These are phyloP conservation scores for Argentina silus DNA, from an alignment of 2,797 vertebrate genomes.

Conservation along the genomic window DNA sequence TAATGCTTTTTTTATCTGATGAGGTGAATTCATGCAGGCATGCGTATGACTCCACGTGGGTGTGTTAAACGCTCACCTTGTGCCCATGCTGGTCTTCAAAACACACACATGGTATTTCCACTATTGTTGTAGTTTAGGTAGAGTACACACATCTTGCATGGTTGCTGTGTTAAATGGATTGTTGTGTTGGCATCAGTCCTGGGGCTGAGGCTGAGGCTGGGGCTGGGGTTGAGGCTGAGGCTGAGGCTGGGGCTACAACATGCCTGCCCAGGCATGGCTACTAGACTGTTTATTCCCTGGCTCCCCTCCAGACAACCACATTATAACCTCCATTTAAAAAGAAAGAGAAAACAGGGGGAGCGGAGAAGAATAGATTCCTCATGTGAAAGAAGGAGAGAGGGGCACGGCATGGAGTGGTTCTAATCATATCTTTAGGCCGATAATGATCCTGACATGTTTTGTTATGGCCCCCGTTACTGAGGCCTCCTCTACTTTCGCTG, in stretches of 20 bases:
- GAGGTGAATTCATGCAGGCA: not conserved
- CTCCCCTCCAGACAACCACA: conserved; percentile 63
- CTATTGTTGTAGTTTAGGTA: conserved; percentile 34
- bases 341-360: conserved; percentile 54
- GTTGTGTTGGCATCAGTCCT: conserved; percentile 63
- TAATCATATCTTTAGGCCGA: conserved; percentile 80
- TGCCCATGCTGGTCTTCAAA: not conserved
- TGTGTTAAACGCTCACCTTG: not conserved
- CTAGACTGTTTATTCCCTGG: conserved; percentile 68
- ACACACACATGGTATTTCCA: not conserved
- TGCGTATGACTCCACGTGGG: not conserved
- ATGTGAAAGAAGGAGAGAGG: conserved; percentile 83
- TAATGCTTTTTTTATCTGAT: conserved; percentile 1
- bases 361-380: conserved; percentile 73
- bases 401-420: conserved; percentile 70
- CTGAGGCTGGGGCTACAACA: conserved; percentile 34
- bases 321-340: conserved; percentile 65
- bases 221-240: conserved; percentile 14
- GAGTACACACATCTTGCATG: conserved; percentile 48
- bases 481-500: conserved; percentile 70
- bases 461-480: conserved; percentile 79
- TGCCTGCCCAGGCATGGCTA: conserved; percentile 59
- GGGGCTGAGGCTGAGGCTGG: conserved; percentile 32
- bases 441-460: conserved; percentile 87
- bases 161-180: conserved; percentile 68